phyloP scores from a whole-genome alignment of 2,797 vertebrate genomes.

The Buphagus erythrorhynchus region DNA sequence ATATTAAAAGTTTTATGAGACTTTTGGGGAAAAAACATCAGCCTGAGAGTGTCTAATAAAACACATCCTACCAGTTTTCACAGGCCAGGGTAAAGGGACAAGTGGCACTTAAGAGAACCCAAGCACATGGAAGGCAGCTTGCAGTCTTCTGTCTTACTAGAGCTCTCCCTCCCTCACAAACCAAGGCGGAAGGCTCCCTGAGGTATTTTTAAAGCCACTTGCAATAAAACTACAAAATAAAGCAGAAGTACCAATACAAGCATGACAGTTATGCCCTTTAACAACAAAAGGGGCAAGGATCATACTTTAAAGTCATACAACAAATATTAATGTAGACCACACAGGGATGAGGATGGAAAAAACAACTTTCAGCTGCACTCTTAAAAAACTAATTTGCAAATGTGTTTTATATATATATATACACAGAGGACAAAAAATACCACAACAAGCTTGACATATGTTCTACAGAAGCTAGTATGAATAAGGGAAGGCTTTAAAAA shows the following conservation, averaged over 20 bases:
- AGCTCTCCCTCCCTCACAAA: background rate
- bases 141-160: background rate
- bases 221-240: background rate
- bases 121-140: background rate
- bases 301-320: background rate
- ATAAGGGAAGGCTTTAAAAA: background rate
- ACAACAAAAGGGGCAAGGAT: background rate
- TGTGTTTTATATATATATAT: background rate
- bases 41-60: background rate
- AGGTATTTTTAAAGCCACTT: background rate
- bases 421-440: background rate
- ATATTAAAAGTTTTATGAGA: background rate
- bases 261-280: background rate
- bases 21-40: background rate
- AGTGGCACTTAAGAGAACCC: background rate
- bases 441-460: background rate
- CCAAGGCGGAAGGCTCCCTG: background rate
- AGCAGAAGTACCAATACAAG: background rate
- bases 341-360: background rate
- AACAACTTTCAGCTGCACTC: background rate
- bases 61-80: background rate
- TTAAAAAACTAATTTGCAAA: background rate
- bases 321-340: background rate
- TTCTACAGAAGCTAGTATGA: background rate
- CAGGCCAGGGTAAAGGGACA: background rate